Conservation (phyloP, 2,113 vertebrate species). For the Anarhynchus alexandrinus region DNA sequence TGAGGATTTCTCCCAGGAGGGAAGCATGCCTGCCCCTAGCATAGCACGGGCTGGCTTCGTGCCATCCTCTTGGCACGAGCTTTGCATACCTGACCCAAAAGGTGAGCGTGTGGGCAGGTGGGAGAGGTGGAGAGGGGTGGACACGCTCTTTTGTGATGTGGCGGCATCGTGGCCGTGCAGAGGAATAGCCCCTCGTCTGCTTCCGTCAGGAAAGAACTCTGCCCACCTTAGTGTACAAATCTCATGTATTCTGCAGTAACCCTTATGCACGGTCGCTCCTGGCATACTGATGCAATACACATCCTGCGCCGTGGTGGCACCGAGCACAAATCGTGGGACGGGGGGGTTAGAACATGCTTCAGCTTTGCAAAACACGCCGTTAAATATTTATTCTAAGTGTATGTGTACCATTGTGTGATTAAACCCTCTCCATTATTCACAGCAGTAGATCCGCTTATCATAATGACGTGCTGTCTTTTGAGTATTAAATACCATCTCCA, state of each 20-base stretch:
- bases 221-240: not conserved
- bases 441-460: slow-evolving; percentile 5
- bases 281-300: not conserved
- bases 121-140: not conserved
- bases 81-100: not conserved
- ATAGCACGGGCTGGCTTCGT: not conserved
- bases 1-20: not conserved
- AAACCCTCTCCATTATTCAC: slow-evolving; percentile 58
- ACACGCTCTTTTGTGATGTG: not conserved
- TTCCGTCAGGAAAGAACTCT: not conserved
- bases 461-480: slow-evolving; percentile 12
- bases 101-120: not conserved
- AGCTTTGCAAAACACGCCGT: slow-evolving; percentile 23
- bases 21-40: not conserved
- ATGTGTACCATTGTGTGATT: slow-evolving; percentile 31
- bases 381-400: slow-evolving; percentile 57
- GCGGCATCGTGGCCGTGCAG: not conserved
- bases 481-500: slow-evolving; percentile 43
- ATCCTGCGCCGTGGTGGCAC: not conserved
- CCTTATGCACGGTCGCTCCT: not conserved
- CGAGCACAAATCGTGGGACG: not conserved
- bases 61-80: not conserved
- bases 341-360: not conserved
- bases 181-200: not conserved
- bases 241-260: not conserved